These are phyloP conservation scores for Delia radicum DNA, from an alignment of 1,140 invertebrate species.

Conservation along the genomic window DNA sequence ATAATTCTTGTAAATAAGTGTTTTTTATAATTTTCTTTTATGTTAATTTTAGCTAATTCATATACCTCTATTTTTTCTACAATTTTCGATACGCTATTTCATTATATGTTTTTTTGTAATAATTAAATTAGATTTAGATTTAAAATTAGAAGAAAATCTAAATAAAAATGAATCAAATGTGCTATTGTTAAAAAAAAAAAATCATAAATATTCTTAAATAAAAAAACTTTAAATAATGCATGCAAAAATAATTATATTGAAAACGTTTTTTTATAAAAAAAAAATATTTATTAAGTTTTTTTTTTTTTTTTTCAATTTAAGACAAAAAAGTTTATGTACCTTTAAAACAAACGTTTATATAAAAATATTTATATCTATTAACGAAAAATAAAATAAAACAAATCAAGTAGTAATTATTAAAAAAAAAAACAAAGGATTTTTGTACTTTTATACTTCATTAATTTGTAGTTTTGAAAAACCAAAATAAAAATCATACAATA, in stretches of 20 bases:
- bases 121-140: slow-evolving; percentile 12
- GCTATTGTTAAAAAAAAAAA: slow-evolving; percentile 10
- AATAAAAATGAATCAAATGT: slow-evolving; percentile 21
- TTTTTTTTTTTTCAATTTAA: not conserved
- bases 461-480: slow-evolving; percentile 24
- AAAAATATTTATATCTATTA: slow-evolving; percentile 16
- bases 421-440: slow-evolving; percentile 10
- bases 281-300: not conserved
- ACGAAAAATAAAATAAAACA: not conserved
- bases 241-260: not conserved
- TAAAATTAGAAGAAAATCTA: not conserved
- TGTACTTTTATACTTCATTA: slow-evolving; percentile 26
- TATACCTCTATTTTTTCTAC: not conserved
- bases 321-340: slow-evolving; percentile 20
- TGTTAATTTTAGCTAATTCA: too few species aligned
- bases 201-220: slow-evolving; percentile 9
- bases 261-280: not conserved
- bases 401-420: slow-evolving; percentile 13
- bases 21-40: not conserved
- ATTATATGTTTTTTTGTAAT: not conserved
- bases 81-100: not conserved
- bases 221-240: not conserved
- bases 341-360: slow-evolving; percentile 18
- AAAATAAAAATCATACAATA: not conserved
- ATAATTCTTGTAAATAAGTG: not conserved